Base-by-base conservation (phyloP, 2,797 vertebrate genomes). In the Forpus xanthops region DNA sequence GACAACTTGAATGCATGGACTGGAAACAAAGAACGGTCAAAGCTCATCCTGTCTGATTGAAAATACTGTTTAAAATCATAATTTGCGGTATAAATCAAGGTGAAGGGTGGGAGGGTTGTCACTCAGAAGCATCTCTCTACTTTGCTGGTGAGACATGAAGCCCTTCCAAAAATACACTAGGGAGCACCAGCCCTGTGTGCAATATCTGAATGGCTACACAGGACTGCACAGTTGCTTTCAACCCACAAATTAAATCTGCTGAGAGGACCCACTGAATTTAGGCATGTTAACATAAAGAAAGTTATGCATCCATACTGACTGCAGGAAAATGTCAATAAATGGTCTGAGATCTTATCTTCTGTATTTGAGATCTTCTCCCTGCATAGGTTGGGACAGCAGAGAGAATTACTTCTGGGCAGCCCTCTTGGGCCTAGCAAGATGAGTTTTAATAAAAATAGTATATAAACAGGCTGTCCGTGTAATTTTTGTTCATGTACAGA, bases 151-250 rank as follows among this genome's bases (percentile, higher is more conserved):
- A 90, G 76, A 80, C 73, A 74, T 4, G 47, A 5, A 88, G 10
- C 28, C 71, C 39, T 94, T 95, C 84, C 78, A 94, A 82, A 96
- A 94, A 91, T 16, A 70, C 75, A 73, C 83, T 58, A 33, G 2
- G 44, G 80, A 52, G 49, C 28, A 65, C 30, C 50, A 84, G 66
- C 50, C 58, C 49, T 53, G 33, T 1, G 0, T 55, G 39, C 52
- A 87, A 85, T 1, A 7, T 84, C 58, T 68, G 65, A 75, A 31
- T 1, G 13, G 35, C 72, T 23, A 12, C 7, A 0, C 13, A 19
- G 83, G 52, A 58, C 56, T n/a, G 74, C 41, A 60, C 0, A 0
- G 71, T 52, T 49, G 6, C 66, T 85, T 76, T 37, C 33, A 50
- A 37, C 37, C 66, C 49, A 31, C 66, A 33, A 87, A 39, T 33